phyloP scores from a whole-genome alignment of 2,113 vertebrate species.

The Cathartes aura region DNA sequence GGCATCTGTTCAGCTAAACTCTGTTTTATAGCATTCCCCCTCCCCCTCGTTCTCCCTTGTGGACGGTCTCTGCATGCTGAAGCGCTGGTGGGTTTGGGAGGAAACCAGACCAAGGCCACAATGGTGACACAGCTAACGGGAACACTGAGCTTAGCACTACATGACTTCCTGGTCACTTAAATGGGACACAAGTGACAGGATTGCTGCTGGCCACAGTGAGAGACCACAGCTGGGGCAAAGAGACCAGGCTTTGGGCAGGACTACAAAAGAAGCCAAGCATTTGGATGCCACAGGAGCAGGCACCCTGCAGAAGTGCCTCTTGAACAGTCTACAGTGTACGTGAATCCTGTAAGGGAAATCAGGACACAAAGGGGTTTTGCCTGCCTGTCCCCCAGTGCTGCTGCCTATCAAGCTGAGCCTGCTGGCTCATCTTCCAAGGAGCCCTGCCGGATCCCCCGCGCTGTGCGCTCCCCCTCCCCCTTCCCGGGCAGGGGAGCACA shows the following conservation, averaged over 20 bases:
- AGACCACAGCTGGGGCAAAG: not conserved
- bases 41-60: rapidly evolving
- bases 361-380: not conserved
- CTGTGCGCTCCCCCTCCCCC: not conserved
- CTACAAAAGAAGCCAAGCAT: not conserved
- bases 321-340: rapidly evolving
- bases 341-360: not conserved
- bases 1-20: not conserved
- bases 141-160: not conserved
- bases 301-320: not conserved
- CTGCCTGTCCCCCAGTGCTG: not conserved
- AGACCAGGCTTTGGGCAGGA: not conserved
- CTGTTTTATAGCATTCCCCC: not conserved
- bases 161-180: not conserved
- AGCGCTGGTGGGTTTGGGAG: not conserved
- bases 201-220: not conserved
- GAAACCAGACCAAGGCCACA: not conserved
- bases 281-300: not conserved
- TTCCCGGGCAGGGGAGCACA: conserved; percentile 40
- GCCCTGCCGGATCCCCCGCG: not conserved
- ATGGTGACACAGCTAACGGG: not conserved
- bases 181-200: not conserved
- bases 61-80: not conserved
- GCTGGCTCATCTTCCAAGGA: not conserved
- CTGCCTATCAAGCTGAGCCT: conserved; percentile 25